Conservation (phyloP, 1,140 invertebrate genomes). For the Drosophila bocqueti region DNA sequence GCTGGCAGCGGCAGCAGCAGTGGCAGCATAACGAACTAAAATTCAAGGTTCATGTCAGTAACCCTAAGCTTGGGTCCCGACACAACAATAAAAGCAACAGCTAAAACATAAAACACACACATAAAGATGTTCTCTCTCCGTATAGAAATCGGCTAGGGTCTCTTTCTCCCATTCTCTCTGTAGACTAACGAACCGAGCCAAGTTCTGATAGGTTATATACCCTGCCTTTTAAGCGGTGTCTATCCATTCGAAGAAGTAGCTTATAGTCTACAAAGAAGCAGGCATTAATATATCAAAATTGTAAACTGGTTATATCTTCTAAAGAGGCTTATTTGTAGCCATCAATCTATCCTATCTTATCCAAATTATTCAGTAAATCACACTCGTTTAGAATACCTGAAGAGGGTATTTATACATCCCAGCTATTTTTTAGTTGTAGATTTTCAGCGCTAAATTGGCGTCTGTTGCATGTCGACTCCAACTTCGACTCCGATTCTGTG, state of each 20-base stretch:
- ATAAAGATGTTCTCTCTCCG: slow-evolving; percentile 30
- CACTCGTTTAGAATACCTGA: too few species aligned
- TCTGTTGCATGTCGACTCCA: slow-evolving; percentile 58
- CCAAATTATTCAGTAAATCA: background rate
- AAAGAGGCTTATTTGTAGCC: background rate
- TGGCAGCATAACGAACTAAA: slow-evolving; percentile 76
- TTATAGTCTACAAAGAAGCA: background rate
- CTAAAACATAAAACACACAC: slow-evolving; percentile 68
- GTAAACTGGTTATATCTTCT: background rate
- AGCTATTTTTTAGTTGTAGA: too few species aligned
- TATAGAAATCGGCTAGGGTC: slow-evolving; percentile 41
- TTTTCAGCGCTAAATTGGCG: slow-evolving; percentile 76
- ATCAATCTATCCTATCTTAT: background rate
- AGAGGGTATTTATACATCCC: slow-evolving; percentile 22
- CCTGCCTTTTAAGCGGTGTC: background rate
- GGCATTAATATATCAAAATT: background rate
- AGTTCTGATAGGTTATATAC: slow-evolving; percentile 45
- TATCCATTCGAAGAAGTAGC: background rate
- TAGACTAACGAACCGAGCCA: slow-evolving; percentile 64
- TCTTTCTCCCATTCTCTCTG: slow-evolving; percentile 39
- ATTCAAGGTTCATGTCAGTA: slow-evolving; percentile 83
- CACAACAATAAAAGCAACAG: slow-evolving; percentile 73
- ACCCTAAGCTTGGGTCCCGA: slow-evolving; percentile 67
- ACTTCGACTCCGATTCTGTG: slow-evolving; percentile 10
- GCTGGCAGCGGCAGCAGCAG: slow-evolving; percentile 58